Base-by-base conservation (phyloP, 1,140 invertebrate genomes). In the Drosophila pseudoananassae region DNA sequence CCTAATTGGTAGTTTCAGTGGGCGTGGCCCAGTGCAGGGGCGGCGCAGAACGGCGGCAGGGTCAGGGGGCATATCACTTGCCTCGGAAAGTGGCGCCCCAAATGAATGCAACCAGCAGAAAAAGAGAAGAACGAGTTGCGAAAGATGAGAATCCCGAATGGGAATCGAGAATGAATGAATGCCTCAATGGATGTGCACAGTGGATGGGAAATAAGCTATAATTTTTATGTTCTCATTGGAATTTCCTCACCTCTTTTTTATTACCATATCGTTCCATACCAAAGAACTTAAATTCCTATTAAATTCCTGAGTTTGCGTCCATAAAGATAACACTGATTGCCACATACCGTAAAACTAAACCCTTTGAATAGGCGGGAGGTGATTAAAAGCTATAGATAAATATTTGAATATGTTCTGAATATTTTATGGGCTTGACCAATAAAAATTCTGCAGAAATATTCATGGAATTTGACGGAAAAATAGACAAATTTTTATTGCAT, bases 1-100 rank as follows among this genome's bases (percentile, higher is more conserved):
- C 70, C 82, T 87, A 85, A 85, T 85, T 85, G 81, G 81, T 85
- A 87, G 81, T 85, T 82, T 55, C 71, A 54, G 53, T 54, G 61
- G 66, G 59, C 57, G 72, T 60, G 55, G 25, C 58, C 33, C 9
- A 29, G 7, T 31, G 31, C 9, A 31, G 1, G 33, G 46, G 47
- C 8, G 54, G 14, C 20, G 8, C 40, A 3, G 15, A 8, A 10
- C 10, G 38, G 17, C 12, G 9, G 10, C 10, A 10, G 23, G 64
- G 61, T 58, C 29, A 69, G 65, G 47, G 52, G 75, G 47, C 59
- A 55, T 85, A 85, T 85, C 81, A 76, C 72, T 85, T 87, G 82
- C 81, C 85, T 74, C 77, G 59, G 55, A 79, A 85, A 84, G 81
- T 84, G 81, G 77, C 81, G 73, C 61, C 66, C 64, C 76, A 75